Evolutionary conservation across 2,888 invertebrate species (phyloP), one percentile per base, ranked within the genome.

Genomic region (Saturnia japonica): DNA sequence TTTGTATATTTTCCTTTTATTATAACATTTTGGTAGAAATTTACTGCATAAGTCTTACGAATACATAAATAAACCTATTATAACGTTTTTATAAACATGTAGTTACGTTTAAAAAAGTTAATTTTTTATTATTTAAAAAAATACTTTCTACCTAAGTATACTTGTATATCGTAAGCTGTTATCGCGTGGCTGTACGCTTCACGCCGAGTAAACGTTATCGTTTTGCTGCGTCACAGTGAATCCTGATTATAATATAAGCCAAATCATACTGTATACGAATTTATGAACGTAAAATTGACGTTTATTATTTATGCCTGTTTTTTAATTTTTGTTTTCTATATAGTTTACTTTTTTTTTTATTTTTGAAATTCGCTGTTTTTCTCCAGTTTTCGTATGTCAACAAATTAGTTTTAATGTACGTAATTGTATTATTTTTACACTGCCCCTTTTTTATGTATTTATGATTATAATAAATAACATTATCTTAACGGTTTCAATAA

Each of bases 251-350:
- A 34, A 64, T 11, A 64, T 19, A 64, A 64, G 64, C 64, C n/a
- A 40, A 64, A 34, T 64, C 64, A 68, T 68, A 40, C 64, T 64
- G 47, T 68, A 67, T 57, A 60, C 51, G n/a, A 25, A 40, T 64
- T 71, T 62, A 71, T 68, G 51, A 62, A 71, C 40, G 64, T 64
- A 68, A 70, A 71, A 68, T 54, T 68, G 54, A 68, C 68, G 54
- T n/a, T 51, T 68, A 68, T 68, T 57, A 34, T 54, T 19, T n/a
- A 28, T 34, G 28, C 7, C 19, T 51, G 19, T 51, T 28, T 47
- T 47, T 47, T 16, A 47, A 16, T 1, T 3, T 7, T 7, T 47
- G 47, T 19, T n/a, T 25, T 51, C 0, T 22, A n/a, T n/a, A n/a
- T n/a, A 19, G 34, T 34, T 11, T 25, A 25, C 1, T 47, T 25